Percentiles rank a stretch among this genome's conserved stretches.
Conservation (phyloP, 2,113 vertebrate genomes). For the Capra hircus region DNA sequence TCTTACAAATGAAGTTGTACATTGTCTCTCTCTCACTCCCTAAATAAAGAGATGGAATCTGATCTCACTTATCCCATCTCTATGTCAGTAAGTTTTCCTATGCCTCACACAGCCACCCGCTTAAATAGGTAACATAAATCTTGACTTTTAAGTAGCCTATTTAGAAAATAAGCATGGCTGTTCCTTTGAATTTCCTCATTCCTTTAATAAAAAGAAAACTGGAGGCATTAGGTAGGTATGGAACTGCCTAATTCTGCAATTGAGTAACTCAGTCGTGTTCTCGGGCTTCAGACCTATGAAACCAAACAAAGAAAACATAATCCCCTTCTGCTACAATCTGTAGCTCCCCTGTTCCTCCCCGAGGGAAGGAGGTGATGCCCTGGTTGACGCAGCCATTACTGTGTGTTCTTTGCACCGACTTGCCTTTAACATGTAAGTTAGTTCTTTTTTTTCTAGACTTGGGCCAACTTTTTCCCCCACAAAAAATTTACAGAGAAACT, state of each 20-base stretch:
- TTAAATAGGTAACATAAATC: conserved; percentile 26
- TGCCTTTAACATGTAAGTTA: conserved; percentile 18
- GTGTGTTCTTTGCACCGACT: background rate
- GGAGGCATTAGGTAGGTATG: conserved; percentile 5
- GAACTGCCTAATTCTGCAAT: conserved; percentile 52
- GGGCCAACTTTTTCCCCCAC: background rate
- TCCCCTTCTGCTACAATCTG: conserved; percentile 53
- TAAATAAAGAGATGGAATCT: background rate
- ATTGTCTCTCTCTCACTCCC: background rate
- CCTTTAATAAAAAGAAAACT: conserved; percentile 56
- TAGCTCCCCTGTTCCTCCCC: background rate
- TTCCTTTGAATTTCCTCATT: conserved; percentile 68
- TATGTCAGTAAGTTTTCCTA: background rate
- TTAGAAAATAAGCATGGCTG: conserved; percentile 53
- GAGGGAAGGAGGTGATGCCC: background rate
- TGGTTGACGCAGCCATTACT: background rate
- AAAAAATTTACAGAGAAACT: conserved; percentile 36
- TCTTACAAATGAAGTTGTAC: background rate
- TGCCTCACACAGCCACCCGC: background rate
- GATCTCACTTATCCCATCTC: background rate
- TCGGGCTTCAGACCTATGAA: background rate
- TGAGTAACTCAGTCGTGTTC: conserved; percentile 23
- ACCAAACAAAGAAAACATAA: conserved; percentile 63
- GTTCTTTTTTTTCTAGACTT: background rate
- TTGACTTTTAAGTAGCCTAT: conserved; percentile 58